Percentiles rank a stretch among this genome's conserved stretches.
Conservation (phyloP, 2,797 vertebrate genomes). For the Ptychobarbus kaznakovi region DNA sequence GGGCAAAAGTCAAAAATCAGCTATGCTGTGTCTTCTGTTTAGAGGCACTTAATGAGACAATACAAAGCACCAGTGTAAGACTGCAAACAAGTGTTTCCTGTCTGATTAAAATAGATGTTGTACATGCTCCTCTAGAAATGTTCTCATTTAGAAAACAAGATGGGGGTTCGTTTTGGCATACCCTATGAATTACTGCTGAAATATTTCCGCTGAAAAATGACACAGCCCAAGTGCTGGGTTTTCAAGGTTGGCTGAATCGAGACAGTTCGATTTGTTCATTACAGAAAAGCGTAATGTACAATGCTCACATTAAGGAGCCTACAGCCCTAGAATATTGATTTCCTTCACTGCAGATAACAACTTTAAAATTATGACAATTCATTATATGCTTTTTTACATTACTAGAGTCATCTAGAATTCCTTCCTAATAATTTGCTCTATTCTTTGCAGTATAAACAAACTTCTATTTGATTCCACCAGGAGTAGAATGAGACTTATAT, state of each 20-base stretch:
- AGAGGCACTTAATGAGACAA: neutral
- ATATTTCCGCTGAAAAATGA: neutral
- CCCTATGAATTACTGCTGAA: conserved; percentile 2
- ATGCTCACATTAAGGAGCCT: conserved; percentile 21
- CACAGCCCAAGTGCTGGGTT: conserved; percentile 2
- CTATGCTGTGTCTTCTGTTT: neutral
- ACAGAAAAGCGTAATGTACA: conserved; percentile 37
- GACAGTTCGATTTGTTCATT: conserved; percentile 32
- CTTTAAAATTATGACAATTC: conserved; percentile 37
- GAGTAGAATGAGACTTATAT: conserved; percentile 11
- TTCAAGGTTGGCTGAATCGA: conserved; percentile 31
- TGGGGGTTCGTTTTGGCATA: neutral
- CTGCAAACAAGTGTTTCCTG: conserved; percentile 5
- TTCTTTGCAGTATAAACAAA: neutral
- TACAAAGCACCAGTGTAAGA: neutral
- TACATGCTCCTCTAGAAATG: neutral
- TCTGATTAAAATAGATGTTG: conserved; percentile 18
- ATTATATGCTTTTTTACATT: conserved; percentile 17
- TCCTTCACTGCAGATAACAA: conserved; percentile 35
- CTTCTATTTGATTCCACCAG: neutral
- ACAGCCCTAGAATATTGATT: conserved; percentile 41
- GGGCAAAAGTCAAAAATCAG: neutral
- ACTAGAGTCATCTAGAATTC: conserved; percentile 9
- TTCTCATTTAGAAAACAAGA: neutral
- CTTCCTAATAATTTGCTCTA: neutral